Percentiles rank a stretch among this genome's conserved stretches.
Evolutionary conservation across 2,113 vertebrate genomes (phyloP).

Genomic region (Charina bottae): DNA sequence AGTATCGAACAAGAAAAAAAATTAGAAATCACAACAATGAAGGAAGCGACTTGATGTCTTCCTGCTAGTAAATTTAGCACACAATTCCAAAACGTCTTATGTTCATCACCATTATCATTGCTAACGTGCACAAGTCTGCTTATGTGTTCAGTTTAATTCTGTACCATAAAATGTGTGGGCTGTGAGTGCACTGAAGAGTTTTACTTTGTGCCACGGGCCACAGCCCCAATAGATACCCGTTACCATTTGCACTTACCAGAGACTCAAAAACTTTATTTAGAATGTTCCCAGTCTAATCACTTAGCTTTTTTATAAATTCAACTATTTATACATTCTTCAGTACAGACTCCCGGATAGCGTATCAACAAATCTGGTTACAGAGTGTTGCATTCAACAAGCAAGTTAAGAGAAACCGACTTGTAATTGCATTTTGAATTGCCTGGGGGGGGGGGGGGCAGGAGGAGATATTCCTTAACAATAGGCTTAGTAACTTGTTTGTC

Average conservation of each 20-base stretch:
- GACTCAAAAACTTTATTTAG: background rate
- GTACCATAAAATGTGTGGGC: background rate
- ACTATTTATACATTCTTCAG: background rate
- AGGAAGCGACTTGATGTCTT: constrained; percentile 4
- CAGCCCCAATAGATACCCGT: background rate
- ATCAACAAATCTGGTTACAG: background rate
- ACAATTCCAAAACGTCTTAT: no score
- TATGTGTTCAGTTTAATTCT: background rate
- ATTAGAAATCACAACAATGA: background rate
- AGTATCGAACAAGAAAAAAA: background rate
- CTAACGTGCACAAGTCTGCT: background rate
- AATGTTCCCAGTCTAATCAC: no score
- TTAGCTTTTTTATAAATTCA: background rate
- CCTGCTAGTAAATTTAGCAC: background rate
- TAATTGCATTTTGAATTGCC: background rate
- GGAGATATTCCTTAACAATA: background rate
- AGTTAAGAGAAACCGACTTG: background rate
- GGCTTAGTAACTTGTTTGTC: background rate
- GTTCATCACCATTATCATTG: background rate
- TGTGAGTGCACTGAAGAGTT: background rate
- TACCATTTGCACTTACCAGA: background rate
- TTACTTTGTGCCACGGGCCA: background rate
- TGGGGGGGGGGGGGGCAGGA: fast-evolving
- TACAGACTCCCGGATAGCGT: background rate
- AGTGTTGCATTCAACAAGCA: background rate